A percentile compares a stretch with the other conserved stretches of the same genome.
Evolutionary conservation across 92 coral and sea anemone species (phyloP).

Genomic region (Hydrozoanthus gracilis): DNA sequence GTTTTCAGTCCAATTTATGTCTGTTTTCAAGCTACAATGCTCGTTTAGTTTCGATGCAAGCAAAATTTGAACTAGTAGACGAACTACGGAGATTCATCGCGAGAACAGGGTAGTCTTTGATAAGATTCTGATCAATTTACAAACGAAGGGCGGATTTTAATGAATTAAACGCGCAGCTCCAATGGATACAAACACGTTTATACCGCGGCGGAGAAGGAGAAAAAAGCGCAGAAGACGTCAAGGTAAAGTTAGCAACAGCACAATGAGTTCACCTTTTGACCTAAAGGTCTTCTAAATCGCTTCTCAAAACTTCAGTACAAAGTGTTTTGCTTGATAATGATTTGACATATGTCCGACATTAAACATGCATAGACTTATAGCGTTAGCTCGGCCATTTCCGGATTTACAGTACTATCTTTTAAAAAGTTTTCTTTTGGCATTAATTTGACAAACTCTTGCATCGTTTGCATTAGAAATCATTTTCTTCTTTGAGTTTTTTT

Average conservation of each 20-base stretch:
- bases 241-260: background rate
- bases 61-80: background rate
- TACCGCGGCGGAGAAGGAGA: background rate
- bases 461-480: too few species aligned
- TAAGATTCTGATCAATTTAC: background rate
- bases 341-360: too few species aligned
- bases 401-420: too few species aligned
- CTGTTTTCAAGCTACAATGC: background rate
- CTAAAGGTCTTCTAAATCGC: background rate
- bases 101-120: background rate
- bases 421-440: too few species aligned
- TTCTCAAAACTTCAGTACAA: background rate
- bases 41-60: background rate
- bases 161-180: background rate
- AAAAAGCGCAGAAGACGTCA: background rate
- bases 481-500: background rate
- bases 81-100: background rate
- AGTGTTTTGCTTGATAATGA: too few species aligned
- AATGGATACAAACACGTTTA: background rate
- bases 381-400: too few species aligned
- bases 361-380: too few species aligned
- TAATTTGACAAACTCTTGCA: background rate
- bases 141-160: background rate
- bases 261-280: background rate
- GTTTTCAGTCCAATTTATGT: background rate